Evolutionary conservation across 2,888 invertebrate species (phyloP).

Genomic region (Heliconius erato): DNA sequence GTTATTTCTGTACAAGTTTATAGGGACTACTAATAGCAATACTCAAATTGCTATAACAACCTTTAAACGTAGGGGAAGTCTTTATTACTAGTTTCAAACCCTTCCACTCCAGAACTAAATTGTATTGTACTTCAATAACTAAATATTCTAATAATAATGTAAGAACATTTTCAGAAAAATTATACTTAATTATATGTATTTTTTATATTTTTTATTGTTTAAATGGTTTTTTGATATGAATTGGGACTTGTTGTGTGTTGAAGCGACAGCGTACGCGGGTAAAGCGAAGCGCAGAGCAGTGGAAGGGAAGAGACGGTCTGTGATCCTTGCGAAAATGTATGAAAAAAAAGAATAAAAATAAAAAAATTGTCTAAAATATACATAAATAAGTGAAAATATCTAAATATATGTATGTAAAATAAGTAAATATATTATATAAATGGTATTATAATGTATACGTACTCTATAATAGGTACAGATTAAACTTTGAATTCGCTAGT

Average conservation of each 20-base stretch:
- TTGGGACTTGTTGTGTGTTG: not conserved
- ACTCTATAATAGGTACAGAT: not conserved
- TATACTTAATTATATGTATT: constrained; percentile 1
- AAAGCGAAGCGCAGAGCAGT: not conserved
- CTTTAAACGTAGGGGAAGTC: constrained; percentile 32
- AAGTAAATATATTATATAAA: not conserved
- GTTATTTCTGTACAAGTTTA: constrained; percentile 28
- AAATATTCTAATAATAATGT: constrained; percentile 28
- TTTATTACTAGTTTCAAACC: constrained; percentile 35
- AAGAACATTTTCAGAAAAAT: constrained; percentile 8
- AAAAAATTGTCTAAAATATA: not conserved
- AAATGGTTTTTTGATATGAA: not conserved
- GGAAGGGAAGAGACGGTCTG: not conserved
- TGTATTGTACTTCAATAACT: constrained; percentile 31
- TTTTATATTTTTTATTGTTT: constrained; percentile 10
- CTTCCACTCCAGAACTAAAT: constrained; percentile 32
- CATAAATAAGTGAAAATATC: not conserved
- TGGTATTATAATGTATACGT: not conserved
- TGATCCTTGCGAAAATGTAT: not conserved
- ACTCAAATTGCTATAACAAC: constrained; percentile 33
- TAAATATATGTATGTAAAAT: not conserved
- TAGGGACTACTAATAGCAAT: constrained; percentile 33
- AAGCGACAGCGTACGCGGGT: not conserved
- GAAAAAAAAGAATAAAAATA: not conserved
- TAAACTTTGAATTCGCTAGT: not conserved